A percentile compares a stretch with the other conserved stretches of the same genome.
phyloP scores from a whole-genome alignment of 2,888 invertebrate genomes.

The Epinotia ramella region DNA sequence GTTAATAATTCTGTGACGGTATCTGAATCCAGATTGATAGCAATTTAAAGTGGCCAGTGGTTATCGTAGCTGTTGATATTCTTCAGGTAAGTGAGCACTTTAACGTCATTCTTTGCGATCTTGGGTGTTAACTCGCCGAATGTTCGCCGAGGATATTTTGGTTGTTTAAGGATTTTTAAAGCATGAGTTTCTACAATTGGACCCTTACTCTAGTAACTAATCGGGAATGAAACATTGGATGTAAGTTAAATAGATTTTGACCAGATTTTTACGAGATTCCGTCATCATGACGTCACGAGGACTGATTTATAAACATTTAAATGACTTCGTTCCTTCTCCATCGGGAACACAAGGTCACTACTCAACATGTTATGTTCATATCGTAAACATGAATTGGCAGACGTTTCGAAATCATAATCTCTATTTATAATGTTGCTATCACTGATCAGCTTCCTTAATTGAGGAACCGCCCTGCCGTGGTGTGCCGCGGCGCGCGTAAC shows the following conservation, averaged over 20 bases:
- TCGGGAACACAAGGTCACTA: slow-evolving; percentile 78
- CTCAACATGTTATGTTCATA: slow-evolving; percentile 66
- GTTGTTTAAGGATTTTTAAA: slow-evolving; percentile 38
- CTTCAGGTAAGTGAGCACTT: slow-evolving; percentile 72
- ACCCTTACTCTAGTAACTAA: neutral
- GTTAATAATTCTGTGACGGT: slow-evolving; percentile 59
- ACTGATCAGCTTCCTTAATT: slow-evolving; percentile 59
- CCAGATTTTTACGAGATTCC: slow-evolving; percentile 65
- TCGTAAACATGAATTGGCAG: slow-evolving; percentile 77
- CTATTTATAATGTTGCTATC: slow-evolving; percentile 74
- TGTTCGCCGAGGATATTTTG: slow-evolving; percentile 37
- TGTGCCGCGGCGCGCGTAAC: slow-evolving; percentile 52
- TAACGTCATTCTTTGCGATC: slow-evolving; percentile 70
- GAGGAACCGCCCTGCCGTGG: slow-evolving; percentile 72
- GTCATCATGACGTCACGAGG: slow-evolving; percentile 79
- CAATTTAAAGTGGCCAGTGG: slow-evolving; percentile 54
- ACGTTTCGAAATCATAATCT: slow-evolving; percentile 62
- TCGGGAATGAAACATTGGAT: slow-evolving; percentile 38
- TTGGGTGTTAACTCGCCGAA: slow-evolving; percentile 63
- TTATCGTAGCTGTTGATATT: slow-evolving; percentile 50
- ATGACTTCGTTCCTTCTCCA: slow-evolving; percentile 74
- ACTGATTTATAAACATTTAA: slow-evolving; percentile 80
- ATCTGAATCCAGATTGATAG: slow-evolving; percentile 52
- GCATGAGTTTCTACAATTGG: neutral
- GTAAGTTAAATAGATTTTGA: slow-evolving; percentile 51